Percentiles rank a stretch among this genome's conserved stretches.
Evolutionary conservation across 2,888 invertebrate species (phyloP).

Genomic region (Lampropteryx suffumata): DNA sequence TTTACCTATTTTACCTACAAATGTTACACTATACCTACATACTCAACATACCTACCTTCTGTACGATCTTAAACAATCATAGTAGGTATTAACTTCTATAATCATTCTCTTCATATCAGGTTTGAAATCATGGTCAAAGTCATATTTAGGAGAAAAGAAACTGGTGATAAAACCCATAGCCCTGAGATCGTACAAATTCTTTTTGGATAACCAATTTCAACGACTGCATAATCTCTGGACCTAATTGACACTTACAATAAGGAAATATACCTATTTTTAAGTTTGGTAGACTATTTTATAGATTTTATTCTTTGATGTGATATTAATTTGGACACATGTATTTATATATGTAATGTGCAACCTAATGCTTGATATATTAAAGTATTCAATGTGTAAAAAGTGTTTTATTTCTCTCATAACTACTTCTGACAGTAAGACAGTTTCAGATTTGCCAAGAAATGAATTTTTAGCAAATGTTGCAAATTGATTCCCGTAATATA

Average conservation of each 20-base stretch:
- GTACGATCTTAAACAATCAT: too few species aligned
- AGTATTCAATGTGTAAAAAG: conserved; percentile 7
- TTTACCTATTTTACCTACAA: too few species aligned
- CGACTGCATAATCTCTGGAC: neutral
- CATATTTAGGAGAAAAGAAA: too few species aligned
- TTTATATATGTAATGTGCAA: conserved; percentile 5
- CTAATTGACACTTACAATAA: neutral
- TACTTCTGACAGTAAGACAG: neutral
- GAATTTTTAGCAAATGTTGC: too few species aligned
- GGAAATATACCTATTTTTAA: conserved; percentile 1
- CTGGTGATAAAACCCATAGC: neutral
- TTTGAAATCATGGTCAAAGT: too few species aligned
- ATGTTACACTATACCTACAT: too few species aligned
- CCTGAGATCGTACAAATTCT: conserved; percentile 4
- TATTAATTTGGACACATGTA: conserved; percentile 24
- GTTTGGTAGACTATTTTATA: conserved; percentile 17
- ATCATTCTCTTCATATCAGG: too few species aligned
- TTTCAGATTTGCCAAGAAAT: too few species aligned
- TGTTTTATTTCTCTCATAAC: neutral
- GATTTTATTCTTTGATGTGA: conserved; percentile 29
- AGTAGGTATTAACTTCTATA: too few species aligned
- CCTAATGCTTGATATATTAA: conserved; percentile 10
- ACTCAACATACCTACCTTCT: too few species aligned
- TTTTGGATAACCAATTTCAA: conserved; percentile 4
- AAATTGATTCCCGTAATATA: too few species aligned